Percentiles rank a stretch among this genome's conserved stretches.
These are phyloP conservation scores for Plagodis pulveraria DNA, from an alignment of 2,888 invertebrate species.

Conservation along the genomic window DNA sequence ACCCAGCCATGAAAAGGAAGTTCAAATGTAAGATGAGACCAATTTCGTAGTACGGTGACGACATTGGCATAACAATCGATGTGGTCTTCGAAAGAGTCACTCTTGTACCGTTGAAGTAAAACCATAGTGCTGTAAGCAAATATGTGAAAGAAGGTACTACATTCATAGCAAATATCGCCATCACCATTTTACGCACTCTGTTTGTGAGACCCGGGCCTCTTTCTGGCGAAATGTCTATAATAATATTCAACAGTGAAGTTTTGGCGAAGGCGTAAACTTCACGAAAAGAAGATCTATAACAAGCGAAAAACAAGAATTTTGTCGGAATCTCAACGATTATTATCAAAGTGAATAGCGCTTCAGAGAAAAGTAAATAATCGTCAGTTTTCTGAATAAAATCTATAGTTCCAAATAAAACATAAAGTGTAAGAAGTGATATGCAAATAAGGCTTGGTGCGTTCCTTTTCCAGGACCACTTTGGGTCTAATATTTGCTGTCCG, in stretches of 20 bases:
- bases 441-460: slow-evolving; percentile 47
- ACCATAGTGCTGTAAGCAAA: slow-evolving; percentile 53
- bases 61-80: slow-evolving; percentile 62
- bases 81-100: slow-evolving; percentile 61
- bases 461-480: slow-evolving; percentile 60
- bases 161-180: slow-evolving; percentile 40
- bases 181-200: slow-evolving; percentile 42
- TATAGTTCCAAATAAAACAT: slow-evolving; percentile 61
- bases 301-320: slow-evolving; percentile 53
- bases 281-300: slow-evolving; percentile 46
- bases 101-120: slow-evolving; percentile 51
- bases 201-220: slow-evolving; percentile 28
- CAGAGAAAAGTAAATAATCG: slow-evolving; percentile 50
- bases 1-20: slow-evolving; percentile 51
- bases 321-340: slow-evolving; percentile 47
- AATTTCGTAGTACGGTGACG: slow-evolving; percentile 62
- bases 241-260: slow-evolving; percentile 46
- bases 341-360: slow-evolving; percentile 59
- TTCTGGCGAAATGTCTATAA: slow-evolving; percentile 41
- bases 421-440: slow-evolving; percentile 46
- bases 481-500: slow-evolving; percentile 63
- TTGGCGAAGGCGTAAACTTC: slow-evolving; percentile 55
- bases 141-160: slow-evolving; percentile 50
- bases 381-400: slow-evolving; percentile 48
- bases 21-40: slow-evolving; percentile 56